Conservation (phyloP, 2,113 vertebrate species). For the Melanocharis versteri region DNA sequence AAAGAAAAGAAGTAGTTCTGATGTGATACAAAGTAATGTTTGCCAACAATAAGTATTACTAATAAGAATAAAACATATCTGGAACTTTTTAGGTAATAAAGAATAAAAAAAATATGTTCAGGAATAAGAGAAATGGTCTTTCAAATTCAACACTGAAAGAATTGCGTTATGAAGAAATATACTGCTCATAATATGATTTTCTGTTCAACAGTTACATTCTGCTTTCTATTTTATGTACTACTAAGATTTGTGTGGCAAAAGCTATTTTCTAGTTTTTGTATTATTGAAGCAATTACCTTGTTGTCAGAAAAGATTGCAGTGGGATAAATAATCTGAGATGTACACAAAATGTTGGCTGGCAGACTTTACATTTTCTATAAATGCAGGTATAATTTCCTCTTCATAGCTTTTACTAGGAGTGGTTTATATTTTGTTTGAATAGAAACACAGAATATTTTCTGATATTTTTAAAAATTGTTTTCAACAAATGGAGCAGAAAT, state of each 20-base stretch:
- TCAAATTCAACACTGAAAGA: background rate
- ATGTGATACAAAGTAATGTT: background rate
- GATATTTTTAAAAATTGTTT: background rate
- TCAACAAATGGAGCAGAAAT: background rate
- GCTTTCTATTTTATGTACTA: constrained; percentile 33
- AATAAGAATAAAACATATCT: background rate
- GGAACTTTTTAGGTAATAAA: background rate
- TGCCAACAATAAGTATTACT: background rate
- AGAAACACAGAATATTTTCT: background rate
- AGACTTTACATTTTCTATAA: constrained; percentile 32
- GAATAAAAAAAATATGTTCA: background rate
- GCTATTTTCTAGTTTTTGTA: constrained; percentile 39
- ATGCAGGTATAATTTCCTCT: constrained; percentile 27
- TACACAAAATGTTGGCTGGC: constrained; percentile 37
- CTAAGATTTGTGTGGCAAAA: constrained; percentile 45
- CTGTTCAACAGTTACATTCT: background rate
- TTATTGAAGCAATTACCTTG: constrained; percentile 67
- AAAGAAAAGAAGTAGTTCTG: background rate
- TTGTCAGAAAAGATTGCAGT: constrained; percentile 60
- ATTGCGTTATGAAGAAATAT: background rate
- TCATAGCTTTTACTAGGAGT: background rate
- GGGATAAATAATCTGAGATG: constrained; percentile 63
- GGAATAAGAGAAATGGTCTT: background rate
- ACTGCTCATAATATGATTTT: background rate
- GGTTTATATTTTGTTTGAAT: constrained; percentile 19